Evolutionary conservation across 2,888 invertebrate genomes (phyloP).

Genomic region (Phengaris arion): DNA sequence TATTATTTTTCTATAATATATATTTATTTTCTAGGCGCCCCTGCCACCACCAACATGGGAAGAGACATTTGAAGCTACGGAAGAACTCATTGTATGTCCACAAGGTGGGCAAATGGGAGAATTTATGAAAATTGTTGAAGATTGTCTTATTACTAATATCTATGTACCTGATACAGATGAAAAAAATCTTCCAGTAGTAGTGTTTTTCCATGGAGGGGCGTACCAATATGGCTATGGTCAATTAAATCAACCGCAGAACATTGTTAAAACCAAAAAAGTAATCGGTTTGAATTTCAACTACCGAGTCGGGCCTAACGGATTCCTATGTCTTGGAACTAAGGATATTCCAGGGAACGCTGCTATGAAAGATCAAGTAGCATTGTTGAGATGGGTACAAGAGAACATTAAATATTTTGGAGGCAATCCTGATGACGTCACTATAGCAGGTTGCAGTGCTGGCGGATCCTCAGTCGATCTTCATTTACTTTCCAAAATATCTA

Average conservation of each 20-base stretch:
- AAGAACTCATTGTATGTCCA: constrained; percentile 46
- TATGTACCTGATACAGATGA: constrained; percentile 43
- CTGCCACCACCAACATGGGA: constrained; percentile 49
- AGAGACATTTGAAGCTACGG: constrained; percentile 45
- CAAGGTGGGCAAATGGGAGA: constrained; percentile 37
- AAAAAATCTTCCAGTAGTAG: constrained; percentile 54
- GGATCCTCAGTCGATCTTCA: constrained; percentile 52
- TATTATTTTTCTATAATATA: background rate
- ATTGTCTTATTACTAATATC: constrained; percentile 45
- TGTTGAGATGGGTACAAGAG: constrained; percentile 46
- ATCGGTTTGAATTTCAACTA: constrained; percentile 56
- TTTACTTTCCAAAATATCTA: constrained; percentile 48
- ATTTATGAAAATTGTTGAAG: constrained; percentile 35
- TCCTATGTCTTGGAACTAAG: constrained; percentile 57
- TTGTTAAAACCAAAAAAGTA: constrained; percentile 46
- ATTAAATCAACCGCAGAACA: constrained; percentile 38
- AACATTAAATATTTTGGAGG: constrained; percentile 60
- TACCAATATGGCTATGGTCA: constrained; percentile 56
- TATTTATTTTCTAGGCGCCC: constrained; percentile 44
- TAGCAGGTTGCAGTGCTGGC: constrained; percentile 57
- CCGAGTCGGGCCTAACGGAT: constrained; percentile 54
- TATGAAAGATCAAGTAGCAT: constrained; percentile 59
- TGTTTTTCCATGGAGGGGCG: constrained; percentile 66
- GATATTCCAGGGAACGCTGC: constrained; percentile 61
- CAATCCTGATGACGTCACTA: constrained; percentile 57